These are phyloP conservation scores for Portevinia maculata DNA, from an alignment of 2,888 invertebrate species.

Conservation along the genomic window DNA sequence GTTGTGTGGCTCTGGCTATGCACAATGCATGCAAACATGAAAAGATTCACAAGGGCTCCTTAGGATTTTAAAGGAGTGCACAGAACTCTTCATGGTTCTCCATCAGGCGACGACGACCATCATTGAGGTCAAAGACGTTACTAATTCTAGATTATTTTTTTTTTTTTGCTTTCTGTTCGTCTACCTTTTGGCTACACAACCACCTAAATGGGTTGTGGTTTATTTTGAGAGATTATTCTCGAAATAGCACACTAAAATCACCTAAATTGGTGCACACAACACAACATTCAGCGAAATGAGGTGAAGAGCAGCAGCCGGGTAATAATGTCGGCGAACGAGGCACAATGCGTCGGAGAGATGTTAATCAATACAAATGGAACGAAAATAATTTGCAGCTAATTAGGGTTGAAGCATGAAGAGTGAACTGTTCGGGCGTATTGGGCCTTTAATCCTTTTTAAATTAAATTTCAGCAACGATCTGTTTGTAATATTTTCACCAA, in stretches of 20 bases:
- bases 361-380: conserved; percentile 69
- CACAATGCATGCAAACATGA: conserved; percentile 60
- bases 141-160: conserved; percentile 64
- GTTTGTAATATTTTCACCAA: conserved; percentile 15
- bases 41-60: conserved; percentile 29
- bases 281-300: conserved; percentile 32
- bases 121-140: conserved; percentile 74
- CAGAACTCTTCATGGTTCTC: conserved; percentile 31
- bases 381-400: conserved; percentile 71
- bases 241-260: conserved; percentile 51
- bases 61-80: conserved; percentile 25
- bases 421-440: not conserved
- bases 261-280: conserved; percentile 55
- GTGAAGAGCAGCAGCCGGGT: not conserved
- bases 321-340: conserved; percentile 30
- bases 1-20: conserved; percentile 25
- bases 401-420: conserved; percentile 32
- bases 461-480: conserved; percentile 27
- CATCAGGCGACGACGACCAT: conserved; percentile 53
- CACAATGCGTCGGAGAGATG: conserved; percentile 49
- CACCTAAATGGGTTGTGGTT: conserved; percentile 52
- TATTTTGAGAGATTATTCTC: conserved; percentile 50
- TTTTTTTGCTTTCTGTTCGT: conserved; percentile 54
- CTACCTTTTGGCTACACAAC: conserved; percentile 39
- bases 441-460: conserved; percentile 33